Evolutionary conservation across 2,888 invertebrate genomes (phyloP), one percentile per base, ranked within the genome.

Genomic region (Leptinotarsa haldemani): DNA sequence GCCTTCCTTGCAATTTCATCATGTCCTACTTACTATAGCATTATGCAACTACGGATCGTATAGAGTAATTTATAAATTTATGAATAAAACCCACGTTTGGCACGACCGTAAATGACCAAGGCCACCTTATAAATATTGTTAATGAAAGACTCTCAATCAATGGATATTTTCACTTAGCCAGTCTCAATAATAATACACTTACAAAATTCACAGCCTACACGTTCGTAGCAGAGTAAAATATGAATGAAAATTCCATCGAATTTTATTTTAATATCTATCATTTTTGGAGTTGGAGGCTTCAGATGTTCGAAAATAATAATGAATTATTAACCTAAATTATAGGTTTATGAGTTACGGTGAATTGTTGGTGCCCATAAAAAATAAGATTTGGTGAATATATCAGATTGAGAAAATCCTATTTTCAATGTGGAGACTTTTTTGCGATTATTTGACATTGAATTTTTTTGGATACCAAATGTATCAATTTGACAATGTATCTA

Each of bases 21-120:
- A 30, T 61, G n/a, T 61, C 61, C 61, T 40, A 61, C 61, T 61
- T 40, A 25, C 20, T 16, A 61, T 61, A 61, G n/a, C 56, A 40
- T 68, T 68, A 68, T 48, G 68, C 40, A 56, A 68, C 46, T 46
- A 56, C 47, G 20, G 69, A 70, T 65, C 61, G 70, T 52, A 47
- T 65, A 71, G 65, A 68, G 69, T 71, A 69, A 72, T 72, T 64
- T 58, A 74, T 58, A 64, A 63, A 69, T 75, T 75, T 75, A 75
- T 75, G 75, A 75, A 75, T 72, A 66, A 73, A 76, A 40, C 76
- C 76, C 76, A 76, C 76, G 75, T 75, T 70, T 47, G 65, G 70
- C 70, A 70, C 67, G 70, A 67, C 67, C 66, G 70, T 70, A 69
- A 73, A 75, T 73, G 73, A 65, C 73, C 73, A 73, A 76, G 76